Percentiles rank a stretch among this genome's conserved stretches.
Conservation (phyloP, 2,888 invertebrate species). For the Galerucella calmariensis region DNA sequence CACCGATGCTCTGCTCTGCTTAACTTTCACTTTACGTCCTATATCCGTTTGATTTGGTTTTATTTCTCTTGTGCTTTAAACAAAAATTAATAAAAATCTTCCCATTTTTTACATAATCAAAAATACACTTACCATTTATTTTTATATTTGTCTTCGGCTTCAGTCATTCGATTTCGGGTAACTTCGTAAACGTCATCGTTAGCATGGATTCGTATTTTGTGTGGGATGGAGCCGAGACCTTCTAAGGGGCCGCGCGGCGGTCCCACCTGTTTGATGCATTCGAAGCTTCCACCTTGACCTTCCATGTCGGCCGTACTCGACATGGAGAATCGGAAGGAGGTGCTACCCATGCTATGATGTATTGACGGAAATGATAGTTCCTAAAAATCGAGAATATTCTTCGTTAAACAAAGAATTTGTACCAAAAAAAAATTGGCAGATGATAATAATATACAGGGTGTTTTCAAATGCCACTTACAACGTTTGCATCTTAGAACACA, state of each 20-base stretch:
- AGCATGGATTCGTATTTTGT: slow-evolving; percentile 92
- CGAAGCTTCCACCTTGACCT: slow-evolving; percentile 89
- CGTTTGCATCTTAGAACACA: no score
- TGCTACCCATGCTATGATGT: slow-evolving; percentile 66
- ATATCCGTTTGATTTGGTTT: slow-evolving; percentile 92
- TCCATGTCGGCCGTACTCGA: slow-evolving; percentile 84
- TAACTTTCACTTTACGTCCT: slow-evolving; percentile 87
- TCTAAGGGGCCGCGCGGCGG: slow-evolving; percentile 71
- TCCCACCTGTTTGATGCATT: slow-evolving; percentile 82
- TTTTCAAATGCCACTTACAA: no score
- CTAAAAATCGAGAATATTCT: slow-evolving; percentile 66
- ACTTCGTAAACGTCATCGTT: slow-evolving; percentile 96
- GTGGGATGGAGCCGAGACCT: slow-evolving; percentile 86
- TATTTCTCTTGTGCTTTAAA: slow-evolving; percentile 83
- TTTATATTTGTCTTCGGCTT: slow-evolving; percentile 91
- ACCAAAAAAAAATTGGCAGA: no score
- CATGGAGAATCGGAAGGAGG: slow-evolving; percentile 81
- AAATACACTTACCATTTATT: slow-evolving; percentile 80
- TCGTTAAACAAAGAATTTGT: no score
- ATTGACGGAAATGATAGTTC: slow-evolving; percentile 81
- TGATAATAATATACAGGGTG: no score
- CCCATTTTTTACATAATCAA: no score
- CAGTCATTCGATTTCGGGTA: slow-evolving; percentile 91
- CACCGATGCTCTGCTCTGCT: slow-evolving; percentile 60
- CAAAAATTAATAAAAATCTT: neutral